phyloP scores from a whole-genome alignment of 2,797 vertebrate species.

The Poeciliopsis infans region DNA sequence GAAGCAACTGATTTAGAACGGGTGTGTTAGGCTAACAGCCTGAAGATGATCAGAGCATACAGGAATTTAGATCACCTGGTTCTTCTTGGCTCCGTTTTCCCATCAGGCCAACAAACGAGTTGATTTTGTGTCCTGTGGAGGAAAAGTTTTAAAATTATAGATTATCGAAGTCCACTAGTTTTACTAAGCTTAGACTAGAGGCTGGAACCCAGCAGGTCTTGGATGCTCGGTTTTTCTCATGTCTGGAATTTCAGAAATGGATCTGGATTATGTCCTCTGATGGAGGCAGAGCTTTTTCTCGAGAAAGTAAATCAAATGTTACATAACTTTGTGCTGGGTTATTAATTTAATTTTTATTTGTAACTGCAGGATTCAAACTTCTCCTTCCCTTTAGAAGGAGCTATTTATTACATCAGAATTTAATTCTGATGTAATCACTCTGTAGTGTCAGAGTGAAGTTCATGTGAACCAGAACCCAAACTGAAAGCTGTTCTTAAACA shows the following conservation, averaged over 20 bases:
- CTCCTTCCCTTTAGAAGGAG: background rate
- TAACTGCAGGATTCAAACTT: background rate
- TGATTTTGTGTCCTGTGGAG: constrained; percentile 82
- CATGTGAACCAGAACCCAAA: background rate
- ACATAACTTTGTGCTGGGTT: background rate
- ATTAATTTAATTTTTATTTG: background rate
- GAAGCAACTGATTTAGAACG: background rate
- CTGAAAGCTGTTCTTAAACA: background rate
- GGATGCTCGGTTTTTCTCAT: background rate
- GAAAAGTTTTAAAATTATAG: constrained; percentile 10
- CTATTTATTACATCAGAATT: background rate
- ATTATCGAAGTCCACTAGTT: background rate
- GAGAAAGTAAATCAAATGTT: background rate
- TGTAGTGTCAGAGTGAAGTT: background rate
- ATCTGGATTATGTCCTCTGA: background rate
- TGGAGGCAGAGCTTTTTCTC: background rate
- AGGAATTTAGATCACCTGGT: constrained; percentile 64
- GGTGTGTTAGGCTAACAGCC: background rate
- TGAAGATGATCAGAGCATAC: background rate
- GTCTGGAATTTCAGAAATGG: background rate
- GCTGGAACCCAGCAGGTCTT: background rate
- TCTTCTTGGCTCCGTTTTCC: constrained; percentile 83
- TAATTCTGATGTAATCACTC: no score
- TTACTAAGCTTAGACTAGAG: background rate
- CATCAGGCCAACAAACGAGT: constrained; percentile 86